phyloP scores from a whole-genome alignment of 2,113 vertebrate species.

The Hippopotamus amphibius region DNA sequence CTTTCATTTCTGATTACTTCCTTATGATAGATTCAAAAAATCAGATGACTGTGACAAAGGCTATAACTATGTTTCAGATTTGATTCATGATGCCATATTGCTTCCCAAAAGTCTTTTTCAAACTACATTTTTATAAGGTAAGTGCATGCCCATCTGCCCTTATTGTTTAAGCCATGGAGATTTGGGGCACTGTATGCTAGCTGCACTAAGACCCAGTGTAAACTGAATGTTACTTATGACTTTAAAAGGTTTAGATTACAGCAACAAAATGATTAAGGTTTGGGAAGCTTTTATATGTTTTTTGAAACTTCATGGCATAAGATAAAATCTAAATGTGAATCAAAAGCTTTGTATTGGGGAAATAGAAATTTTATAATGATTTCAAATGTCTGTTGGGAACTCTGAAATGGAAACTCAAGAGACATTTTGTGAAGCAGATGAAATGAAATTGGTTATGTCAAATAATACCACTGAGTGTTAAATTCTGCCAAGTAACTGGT shows the following conservation, averaged over 20 bases:
- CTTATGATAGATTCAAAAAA: not conserved
- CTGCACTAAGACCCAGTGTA: not conserved
- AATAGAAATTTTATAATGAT: not conserved
- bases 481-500: not conserved
- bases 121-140: not conserved
- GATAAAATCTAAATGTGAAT: conserved; percentile 28
- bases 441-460: conserved; percentile 40
- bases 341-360: not conserved
- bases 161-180: not conserved
- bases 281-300: not conserved
- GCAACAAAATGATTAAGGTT: not conserved
- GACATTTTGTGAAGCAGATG: not conserved
- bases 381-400: conserved; percentile 5
- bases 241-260: not conserved
- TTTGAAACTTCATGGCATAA: not conserved
- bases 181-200: not conserved
- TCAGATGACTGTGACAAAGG: not conserved
- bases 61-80: not conserved
- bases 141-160: not conserved
- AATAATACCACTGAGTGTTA: not conserved
- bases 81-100: not conserved
- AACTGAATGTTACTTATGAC: not conserved
- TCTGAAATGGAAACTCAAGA: conserved; percentile 14
- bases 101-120: not conserved
- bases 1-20: not conserved